Evolutionary conservation across 2,888 invertebrate genomes (phyloP), one percentile per base, ranked within the genome.

Genomic region (Strigamia maritima): DNA sequence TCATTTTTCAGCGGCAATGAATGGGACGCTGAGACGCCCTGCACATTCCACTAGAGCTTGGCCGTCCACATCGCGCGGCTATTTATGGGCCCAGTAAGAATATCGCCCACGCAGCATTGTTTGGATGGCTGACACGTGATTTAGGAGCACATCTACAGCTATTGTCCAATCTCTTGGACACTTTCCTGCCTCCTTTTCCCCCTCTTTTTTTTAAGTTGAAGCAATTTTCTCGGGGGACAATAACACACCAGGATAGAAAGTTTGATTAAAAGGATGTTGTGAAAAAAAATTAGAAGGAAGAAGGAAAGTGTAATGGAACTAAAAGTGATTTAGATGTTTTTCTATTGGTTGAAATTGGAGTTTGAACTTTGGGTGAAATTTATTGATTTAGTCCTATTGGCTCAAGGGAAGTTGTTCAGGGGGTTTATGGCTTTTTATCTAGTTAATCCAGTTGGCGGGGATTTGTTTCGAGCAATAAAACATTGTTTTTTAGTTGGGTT

Each of bases 1-100:
- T 76, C 76, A 76, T 76, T 76, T 76, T 76, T 76, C 76, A 76
- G 76, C 76, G 44, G 40, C 76, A 76, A 76, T 76, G 76, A 44
- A 76, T 76, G 76, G 44, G 44, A 60, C 60, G 60, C 14, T 24
- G 60, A 60, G 60, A 60, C 60, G 60, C 60, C 60, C 60, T 12
- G 60, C 60, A 60, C 60, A 60, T 60, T 60, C 60, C 60, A 60
- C 22, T 22, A 60, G 65, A 65, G 74, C 74, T 26, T 16, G 28
- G 74, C 31, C 75, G 38, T 31, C 31, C 75, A 16, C 75, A 38
- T 38, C 75, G 75, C 6, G 16, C 38, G 60, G 44, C 60, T 60
- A 60, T 60, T 60, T 60, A 60, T 60, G 60, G 60, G 60, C 60
- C 60, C 60, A 60, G 22, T 4, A 60, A 60, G 60, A 60, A 60